Base-by-base conservation (phyloP, 2,888 invertebrate genomes). In the Trisateles emortualis region DNA sequence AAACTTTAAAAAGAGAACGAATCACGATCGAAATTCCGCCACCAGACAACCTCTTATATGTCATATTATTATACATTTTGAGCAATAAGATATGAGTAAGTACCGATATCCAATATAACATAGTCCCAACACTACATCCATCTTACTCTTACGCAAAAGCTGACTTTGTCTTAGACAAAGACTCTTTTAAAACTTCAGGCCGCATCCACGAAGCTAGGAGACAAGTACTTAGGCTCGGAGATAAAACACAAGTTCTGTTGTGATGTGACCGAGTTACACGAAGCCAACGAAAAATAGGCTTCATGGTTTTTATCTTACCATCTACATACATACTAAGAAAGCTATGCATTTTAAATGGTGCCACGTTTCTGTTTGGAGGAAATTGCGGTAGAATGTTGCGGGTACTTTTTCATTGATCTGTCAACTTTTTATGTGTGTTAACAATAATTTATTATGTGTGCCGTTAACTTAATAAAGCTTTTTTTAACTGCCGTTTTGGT, bases 231-330 rank as follows among this genome's bases (percentile, higher is more conserved):
- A n/a, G 54, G 52, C 46, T 59, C 46, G 52, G 57, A 68, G 68
- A 76, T 64, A 74, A 73, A 74, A 68, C 60, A 44, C 49, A 68
- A 68, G 64, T 64, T 67, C 39, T 68, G 71, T 71, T 69, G 71
- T 69, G 59, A 67, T 66, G 69, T 75, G 79, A 78, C 79, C 79
- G 79, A 79, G 74, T 76, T 77, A 74, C 64, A 16, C 51, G 33
- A 46, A 29, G 39, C 49, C 61, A 48, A 71, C 56, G n/a, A 62
- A 64, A 70, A 72, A 52, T 53, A 53, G 63, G 50, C 47, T 51
- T 46, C 52, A 43, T 36, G 48, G 33, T 41, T 48, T 57, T 56
- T 64, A 70, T 67, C 58, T 69, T 33, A n/a, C 16, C 38, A 65
- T 55, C 51, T 65, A 60, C 52, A 35, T 40, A 35, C 40, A 49